A percentile compares a stretch with the other conserved stretches of the same genome.
phyloP scores from a whole-genome alignment of 2,888 invertebrate species.

The Pecten maximus region DNA sequence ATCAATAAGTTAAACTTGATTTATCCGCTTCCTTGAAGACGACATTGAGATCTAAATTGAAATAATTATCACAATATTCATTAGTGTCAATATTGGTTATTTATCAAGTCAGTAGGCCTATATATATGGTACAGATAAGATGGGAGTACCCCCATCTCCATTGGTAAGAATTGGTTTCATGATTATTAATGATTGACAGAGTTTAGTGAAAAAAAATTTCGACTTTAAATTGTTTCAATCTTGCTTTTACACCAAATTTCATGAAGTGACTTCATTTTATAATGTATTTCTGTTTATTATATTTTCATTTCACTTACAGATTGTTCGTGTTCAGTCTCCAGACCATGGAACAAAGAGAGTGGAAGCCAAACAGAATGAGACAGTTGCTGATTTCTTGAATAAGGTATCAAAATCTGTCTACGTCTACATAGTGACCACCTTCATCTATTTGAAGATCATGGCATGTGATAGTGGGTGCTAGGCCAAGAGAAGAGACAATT shows the following conservation, averaged over 20 bases:
- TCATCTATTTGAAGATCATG: not conserved
- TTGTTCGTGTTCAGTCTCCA: constrained; percentile 79
- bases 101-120: not conserved
- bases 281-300: not conserved
- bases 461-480: no score
- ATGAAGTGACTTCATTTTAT: not conserved
- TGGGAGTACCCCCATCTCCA: not conserved
- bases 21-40: not conserved
- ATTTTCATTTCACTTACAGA: constrained; percentile 54
- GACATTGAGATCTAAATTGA: not conserved
- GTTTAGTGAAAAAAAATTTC: no score
- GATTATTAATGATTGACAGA: no score
- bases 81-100: no score
- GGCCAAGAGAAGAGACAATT: no score
- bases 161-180: not conserved
- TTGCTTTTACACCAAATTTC: not conserved
- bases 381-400: constrained; percentile 75
- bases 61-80: not conserved
- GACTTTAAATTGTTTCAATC: no score
- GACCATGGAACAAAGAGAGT: constrained; percentile 80
- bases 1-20: not conserved
- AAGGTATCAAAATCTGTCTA: constrained; percentile 75
- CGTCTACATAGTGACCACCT: no score
- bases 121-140: not conserved
- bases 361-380: constrained; percentile 74